Base-by-base conservation (phyloP, 2,888 invertebrate genomes). In the Luffia ferchaultella region DNA sequence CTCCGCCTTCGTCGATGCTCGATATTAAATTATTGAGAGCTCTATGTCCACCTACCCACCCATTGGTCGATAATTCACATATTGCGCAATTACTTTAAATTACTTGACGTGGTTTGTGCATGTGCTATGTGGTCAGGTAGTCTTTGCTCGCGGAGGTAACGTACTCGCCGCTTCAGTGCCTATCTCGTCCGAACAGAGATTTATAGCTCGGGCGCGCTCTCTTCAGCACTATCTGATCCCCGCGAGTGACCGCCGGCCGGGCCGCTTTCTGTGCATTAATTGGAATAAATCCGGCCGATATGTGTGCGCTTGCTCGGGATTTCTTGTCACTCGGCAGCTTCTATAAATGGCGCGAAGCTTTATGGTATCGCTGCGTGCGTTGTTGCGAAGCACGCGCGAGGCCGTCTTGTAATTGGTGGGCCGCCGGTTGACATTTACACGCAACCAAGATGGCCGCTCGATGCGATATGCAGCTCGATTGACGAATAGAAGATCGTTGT, bases 321-420 rank as follows among this genome's bases (percentile, higher is more conserved):
- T 71, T 73, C 73, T 54, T 56, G 50, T 54, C 54, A 54, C 54
- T 30, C 30, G 30, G 30, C 30, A 53, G 53, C 71, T 71, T 71
- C 80, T 76, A 78, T 82, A 82, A 78, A 83, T 76, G 82, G 80
- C 73, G 68, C 59, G 72, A 75, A 67, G 71, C 67, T 76, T 79
- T 79, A 80, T 80, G 78, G 80, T 78, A 77, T 76, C 76, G 68
- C 62, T 59, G 65, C 12, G 68, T 67, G 74, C 74, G 75, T 69
- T 75, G 78, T 76, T 68, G 68, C 70, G 73, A 76, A 76, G 73
- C 64, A 55, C 66, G 76, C 76, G 77, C 76, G 65, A 67, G 76
- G 76, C 73, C 63, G 66, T 56, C 68, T 70, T 78, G 80, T 82
- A 82, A 83, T 82, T 83, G 82, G 82, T 78, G 73, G 74, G 66